Base-by-base conservation (phyloP, 53 echinoderm and acorn worm genomes). In the Henricia sp. region DNA sequence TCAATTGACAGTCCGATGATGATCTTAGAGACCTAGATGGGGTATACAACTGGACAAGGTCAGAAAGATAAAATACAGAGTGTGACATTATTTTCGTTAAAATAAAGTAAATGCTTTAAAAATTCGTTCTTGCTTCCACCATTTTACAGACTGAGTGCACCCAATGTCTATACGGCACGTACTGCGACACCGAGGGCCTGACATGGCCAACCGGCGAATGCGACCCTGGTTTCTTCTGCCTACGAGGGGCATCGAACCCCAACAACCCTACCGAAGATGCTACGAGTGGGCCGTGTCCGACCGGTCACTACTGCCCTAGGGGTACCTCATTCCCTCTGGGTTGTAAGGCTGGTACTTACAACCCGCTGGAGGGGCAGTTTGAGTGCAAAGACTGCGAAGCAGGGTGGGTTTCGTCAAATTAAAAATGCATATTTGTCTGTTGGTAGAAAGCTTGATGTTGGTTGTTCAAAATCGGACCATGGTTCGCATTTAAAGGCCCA, bases 321-420 rank as follows among this genome's bases (percentile, higher is more conserved):
- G 96, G 96, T 1, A 96, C 96, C 11, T 96, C 96, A 11, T 96
- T 91, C 85, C 96, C 96, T 25, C 74, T 96, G 35, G 94, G 88
- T 11, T 96, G 96, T 63, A 82, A 65, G 37, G 90, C 96, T 1
- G 96, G 96, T 4, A 96, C 94, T 0, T 96, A 96, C 42, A 96
- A 96, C 68, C 92, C 94, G 26, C 72, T 85, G 77, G 88, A 85
- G 12, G 96, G 94, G 6, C 96, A 96, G 59, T 71, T 52, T 11
- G 94, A 96, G 66, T 96, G 96, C 59, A 38, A 83, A 59, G 88
- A 74, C 21, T 96, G 96, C 83, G 94, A 94, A 68, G 88, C 92
- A 75, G 94, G 96, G 96, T 96, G 83, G 75, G 92, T 75, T 21
- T 39, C 17, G 27, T 13, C 28, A 0, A 3, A 3, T 0, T 44